phyloP scores from a whole-genome alignment of 1,140 invertebrate species.

The Tigriopus japonicus region DNA sequence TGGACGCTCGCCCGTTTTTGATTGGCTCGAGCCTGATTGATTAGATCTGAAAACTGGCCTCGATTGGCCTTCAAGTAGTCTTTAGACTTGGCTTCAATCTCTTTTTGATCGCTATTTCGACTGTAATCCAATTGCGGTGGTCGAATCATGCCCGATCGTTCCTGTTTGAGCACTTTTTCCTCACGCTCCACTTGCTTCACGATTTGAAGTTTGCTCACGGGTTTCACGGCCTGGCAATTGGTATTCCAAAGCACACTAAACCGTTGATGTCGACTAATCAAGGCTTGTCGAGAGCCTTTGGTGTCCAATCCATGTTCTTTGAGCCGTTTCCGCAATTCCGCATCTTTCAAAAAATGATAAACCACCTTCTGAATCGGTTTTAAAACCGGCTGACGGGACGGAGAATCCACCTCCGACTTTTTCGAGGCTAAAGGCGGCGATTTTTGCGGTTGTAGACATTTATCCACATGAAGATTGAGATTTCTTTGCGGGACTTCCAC shows the following conservation, averaged over 20 bases:
- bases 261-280: not conserved
- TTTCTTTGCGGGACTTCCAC: not conserved
- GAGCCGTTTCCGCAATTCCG: not conserved
- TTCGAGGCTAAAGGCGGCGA: not conserved
- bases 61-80: not conserved
- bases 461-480: not conserved
- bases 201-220: not conserved
- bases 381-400: not conserved
- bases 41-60: not conserved
- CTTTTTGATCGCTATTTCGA: not conserved
- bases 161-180: not conserved
- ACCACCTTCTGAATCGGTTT: not conserved
- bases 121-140: not conserved
- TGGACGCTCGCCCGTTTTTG: too few species aligned
- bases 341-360: constrained; percentile 6
- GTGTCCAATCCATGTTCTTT: constrained; percentile 1
- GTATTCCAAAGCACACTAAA: not conserved
- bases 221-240: not conserved
- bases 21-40: not conserved
- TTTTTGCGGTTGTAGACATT: not conserved
- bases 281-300: not conserved
- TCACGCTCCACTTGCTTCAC: not conserved
- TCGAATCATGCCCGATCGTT: not conserved
- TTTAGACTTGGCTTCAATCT: not conserved
- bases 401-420: not conserved